These are phyloP conservation scores for Cyrtonyx montezumae DNA, from an alignment of 2,113 vertebrate species.

Conservation along the genomic window DNA sequence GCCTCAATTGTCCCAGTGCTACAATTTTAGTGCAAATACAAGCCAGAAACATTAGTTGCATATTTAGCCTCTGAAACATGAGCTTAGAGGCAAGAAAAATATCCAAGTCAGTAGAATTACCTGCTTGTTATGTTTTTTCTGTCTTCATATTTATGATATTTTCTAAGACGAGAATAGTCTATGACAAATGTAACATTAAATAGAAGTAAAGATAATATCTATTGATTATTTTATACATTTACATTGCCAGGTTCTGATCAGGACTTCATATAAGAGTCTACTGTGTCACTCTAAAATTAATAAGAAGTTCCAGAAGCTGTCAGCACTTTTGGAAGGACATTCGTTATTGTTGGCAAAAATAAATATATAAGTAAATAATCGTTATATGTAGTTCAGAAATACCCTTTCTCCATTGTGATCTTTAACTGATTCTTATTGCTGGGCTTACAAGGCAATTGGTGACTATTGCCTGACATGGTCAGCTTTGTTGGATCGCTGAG, in stretches of 20 bases:
- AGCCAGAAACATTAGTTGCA: background rate
- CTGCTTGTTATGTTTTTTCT: background rate
- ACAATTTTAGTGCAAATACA: background rate
- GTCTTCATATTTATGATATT: background rate
- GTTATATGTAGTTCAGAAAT: background rate
- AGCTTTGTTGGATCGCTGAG: background rate
- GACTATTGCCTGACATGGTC: background rate
- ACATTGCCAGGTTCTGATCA: accelerated
- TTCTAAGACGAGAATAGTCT: background rate
- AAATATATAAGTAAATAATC: background rate
- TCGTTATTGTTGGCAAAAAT: background rate
- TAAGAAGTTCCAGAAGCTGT: background rate
- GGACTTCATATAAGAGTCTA: background rate
- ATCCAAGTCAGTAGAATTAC: background rate
- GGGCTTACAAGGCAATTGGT: background rate
- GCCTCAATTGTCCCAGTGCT: background rate
- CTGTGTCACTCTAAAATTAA: background rate
- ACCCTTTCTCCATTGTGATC: background rate
- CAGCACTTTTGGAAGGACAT: background rate
- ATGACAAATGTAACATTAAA: background rate
- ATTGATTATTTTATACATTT: background rate
- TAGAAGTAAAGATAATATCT: background rate
- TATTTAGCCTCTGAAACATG: background rate
- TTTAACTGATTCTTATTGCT: background rate
- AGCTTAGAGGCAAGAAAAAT: background rate